Evolutionary conservation across 2,888 invertebrate genomes (phyloP).

Genomic region (Drosophila meridionalis): DNA sequence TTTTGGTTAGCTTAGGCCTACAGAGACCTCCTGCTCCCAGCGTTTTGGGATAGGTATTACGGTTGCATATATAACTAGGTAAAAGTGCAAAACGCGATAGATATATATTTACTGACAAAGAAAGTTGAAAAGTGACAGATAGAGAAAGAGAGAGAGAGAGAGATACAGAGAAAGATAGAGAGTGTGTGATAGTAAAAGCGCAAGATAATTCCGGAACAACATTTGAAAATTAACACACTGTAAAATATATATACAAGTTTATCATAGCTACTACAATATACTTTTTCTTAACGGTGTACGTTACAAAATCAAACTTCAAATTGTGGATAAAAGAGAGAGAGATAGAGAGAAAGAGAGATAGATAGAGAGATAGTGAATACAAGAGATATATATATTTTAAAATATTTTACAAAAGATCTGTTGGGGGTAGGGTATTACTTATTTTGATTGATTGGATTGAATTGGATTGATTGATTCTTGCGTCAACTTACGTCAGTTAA

Average conservation of each 20-base stretch:
- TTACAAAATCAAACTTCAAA: slow-evolving; percentile 62
- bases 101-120: slow-evolving; percentile 47
- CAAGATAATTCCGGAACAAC: slow-evolving; percentile 84
- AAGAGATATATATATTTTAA: slow-evolving; percentile 19
- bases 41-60: slow-evolving; percentile 60
- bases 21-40: slow-evolving; percentile 83
- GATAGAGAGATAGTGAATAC: slow-evolving; percentile 38
- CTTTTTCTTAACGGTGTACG: slow-evolving; percentile 44
- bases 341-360: slow-evolving; percentile 14
- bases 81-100: slow-evolving; percentile 64
- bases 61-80: slow-evolving; percentile 51
- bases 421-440: slow-evolving; percentile 27
- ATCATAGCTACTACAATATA: slow-evolving; percentile 49
- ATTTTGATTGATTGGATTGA: slow-evolving; percentile 17
- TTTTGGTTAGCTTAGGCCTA: slow-evolving; percentile 59
- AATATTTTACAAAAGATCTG: slow-evolving; percentile 62
- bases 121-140: slow-evolving; percentile 36
- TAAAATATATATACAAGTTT: slow-evolving; percentile 79
- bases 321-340: slow-evolving; percentile 34
- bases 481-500: slow-evolving; percentile 92
- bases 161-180: slow-evolving; percentile 57
- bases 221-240: slow-evolving; percentile 79
- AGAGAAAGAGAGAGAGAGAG: slow-evolving; percentile 47
- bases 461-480: slow-evolving; percentile 11
- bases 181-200: slow-evolving; percentile 48